Percentiles rank a stretch among this genome's conserved stretches.
Conservation (phyloP, 2,113 vertebrate species). For the Psephotus haematonotus region DNA sequence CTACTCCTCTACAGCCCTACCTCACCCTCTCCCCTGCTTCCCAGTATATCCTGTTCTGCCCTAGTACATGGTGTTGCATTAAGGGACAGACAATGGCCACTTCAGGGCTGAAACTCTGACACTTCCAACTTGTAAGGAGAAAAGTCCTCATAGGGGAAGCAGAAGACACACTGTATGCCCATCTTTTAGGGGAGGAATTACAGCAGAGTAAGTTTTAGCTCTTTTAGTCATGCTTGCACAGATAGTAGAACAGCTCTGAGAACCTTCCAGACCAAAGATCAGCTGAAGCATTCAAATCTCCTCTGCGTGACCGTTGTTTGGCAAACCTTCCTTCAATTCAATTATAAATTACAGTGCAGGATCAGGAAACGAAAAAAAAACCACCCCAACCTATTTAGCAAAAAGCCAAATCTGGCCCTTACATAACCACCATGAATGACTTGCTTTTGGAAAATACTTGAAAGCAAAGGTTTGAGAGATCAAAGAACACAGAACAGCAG, state of each 20-base stretch:
- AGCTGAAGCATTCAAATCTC: slow-evolving; percentile 46
- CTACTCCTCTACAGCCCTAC: background rate
- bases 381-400: background rate
- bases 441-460: slow-evolving; percentile 49
- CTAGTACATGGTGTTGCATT: background rate
- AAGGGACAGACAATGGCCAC: background rate
- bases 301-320: slow-evolving; percentile 24
- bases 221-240: background rate
- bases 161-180: background rate
- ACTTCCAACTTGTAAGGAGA: background rate
- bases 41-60: background rate
- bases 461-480: slow-evolving; percentile 9
- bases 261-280: slow-evolving; percentile 2
- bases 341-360: slow-evolving; percentile 11
- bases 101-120: slow-evolving; percentile 47
- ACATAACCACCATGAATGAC: slow-evolving; percentile 23
- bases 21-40: background rate
- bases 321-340: slow-evolving; percentile 20
- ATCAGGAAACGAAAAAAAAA: background rate
- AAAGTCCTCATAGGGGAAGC: background rate
- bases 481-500: background rate
- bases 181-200: background rate
- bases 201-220: background rate
- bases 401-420: slow-evolving; percentile 22
- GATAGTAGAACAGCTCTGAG: background rate